Evolutionary conservation across 2,113 vertebrate genomes (phyloP).

Genomic region (Taxidea taxus): DNA sequence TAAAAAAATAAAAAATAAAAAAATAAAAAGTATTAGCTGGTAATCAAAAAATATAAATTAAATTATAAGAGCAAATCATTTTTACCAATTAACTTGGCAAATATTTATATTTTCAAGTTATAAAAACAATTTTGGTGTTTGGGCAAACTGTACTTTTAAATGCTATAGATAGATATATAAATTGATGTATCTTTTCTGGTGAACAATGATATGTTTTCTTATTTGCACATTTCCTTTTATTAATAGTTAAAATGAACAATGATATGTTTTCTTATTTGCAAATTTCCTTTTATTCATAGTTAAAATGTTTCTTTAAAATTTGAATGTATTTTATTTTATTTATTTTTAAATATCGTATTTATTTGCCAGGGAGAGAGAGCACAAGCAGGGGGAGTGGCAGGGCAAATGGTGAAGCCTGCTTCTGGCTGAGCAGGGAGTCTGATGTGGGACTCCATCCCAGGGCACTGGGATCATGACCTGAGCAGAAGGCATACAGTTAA

Average conservation of each 20-base stretch:
- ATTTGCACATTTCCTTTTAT: neutral
- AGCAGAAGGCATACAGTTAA: neutral
- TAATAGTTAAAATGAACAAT: neutral
- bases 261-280: neutral
- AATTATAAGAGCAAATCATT: neutral
- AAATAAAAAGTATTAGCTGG: neutral
- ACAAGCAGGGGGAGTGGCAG: neutral
- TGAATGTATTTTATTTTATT: neutral
- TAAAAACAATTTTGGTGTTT: neutral
- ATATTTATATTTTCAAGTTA: neutral
- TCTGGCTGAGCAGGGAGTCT: neutral
- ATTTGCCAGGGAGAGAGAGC: neutral
- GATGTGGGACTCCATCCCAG: neutral
- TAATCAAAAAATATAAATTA: neutral
- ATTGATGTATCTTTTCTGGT: neutral
- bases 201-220: neutral
- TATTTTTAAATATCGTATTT: neutral
- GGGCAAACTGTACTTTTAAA: neutral
- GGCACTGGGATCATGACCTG: neutral
- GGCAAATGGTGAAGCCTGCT: neutral
- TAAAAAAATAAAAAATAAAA: too few relatives aligned
- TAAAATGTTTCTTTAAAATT: slow-evolving; percentile 10
- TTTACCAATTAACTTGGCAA: neutral
- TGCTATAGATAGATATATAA: neutral
- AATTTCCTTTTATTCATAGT: neutral